Percentiles rank a stretch among this genome's conserved stretches.
Evolutionary conservation across 2,113 vertebrate genomes (phyloP).

Genomic region (Xiphophorus maculatus): DNA sequence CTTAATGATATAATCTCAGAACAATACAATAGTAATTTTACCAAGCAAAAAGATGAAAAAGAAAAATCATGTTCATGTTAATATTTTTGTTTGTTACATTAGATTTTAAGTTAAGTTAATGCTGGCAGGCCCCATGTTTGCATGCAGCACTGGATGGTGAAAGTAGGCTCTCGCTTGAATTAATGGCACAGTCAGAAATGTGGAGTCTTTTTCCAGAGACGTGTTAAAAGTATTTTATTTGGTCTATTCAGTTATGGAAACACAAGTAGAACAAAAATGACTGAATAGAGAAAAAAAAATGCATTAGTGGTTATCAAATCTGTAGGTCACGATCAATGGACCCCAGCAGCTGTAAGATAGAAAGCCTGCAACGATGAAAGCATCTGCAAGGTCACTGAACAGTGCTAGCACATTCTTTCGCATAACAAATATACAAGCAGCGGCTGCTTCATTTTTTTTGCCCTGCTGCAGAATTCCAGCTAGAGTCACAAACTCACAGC

Average conservation of each 20-base stretch:
- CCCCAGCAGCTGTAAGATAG: not conserved
- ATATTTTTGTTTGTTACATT: not conserved
- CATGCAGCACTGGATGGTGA: not conserved
- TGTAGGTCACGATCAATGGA: not conserved
- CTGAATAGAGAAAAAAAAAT: not conserved
- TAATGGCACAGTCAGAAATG: not conserved
- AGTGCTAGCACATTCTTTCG: not conserved
- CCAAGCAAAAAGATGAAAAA: not conserved
- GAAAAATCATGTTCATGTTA: not conserved
- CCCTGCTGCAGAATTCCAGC: not conserved
- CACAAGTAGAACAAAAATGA: not conserved
- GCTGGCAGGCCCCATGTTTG: not conserved
- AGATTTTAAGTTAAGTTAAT: not conserved
- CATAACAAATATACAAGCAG: not conserved
- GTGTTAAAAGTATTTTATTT: not conserved
- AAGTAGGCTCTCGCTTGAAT: not conserved
- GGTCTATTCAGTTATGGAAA: not conserved
- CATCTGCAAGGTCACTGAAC: conserved; percentile 4
- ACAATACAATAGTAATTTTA: too few species aligned
- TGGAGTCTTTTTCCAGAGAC: not conserved
- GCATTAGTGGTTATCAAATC: not conserved
- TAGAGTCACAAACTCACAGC: not conserved
- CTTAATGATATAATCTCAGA: too few species aligned
- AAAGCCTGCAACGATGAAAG: not conserved
- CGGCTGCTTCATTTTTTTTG: not conserved